Evolutionary conservation across 2,113 vertebrate species (phyloP), one percentile per base, ranked within the genome.

Genomic region (Albula goreensis): DNA sequence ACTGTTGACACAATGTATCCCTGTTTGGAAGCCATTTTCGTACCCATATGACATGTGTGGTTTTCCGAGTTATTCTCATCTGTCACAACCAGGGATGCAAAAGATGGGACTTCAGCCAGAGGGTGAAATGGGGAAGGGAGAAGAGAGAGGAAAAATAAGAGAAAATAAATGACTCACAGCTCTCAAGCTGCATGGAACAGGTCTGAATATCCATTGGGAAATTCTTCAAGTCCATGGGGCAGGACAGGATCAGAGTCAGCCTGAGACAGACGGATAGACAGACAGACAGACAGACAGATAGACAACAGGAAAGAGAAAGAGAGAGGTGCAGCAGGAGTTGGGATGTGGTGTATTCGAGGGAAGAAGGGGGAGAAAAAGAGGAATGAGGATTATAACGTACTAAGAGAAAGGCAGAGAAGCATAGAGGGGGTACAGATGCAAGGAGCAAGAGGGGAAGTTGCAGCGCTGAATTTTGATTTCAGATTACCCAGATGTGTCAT

Each of bases 191-290:
- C 97, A 98, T 99, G 5, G 96, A 97, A 91, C 97, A 99, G 0
- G 97, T 99, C 94, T 99, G 97, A 93, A 97, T 97, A 90, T 99
- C 98, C 97, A 98, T 98, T 85, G 97, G 98, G 93, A 99, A 99
- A 93, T 99, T 98, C 95, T 98, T 98, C 93, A 99, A 96, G 91
- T 99, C 97, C 97, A 98, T 99, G 82, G 97, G 97, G 91, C 98
- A 99, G 91, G 97, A 98, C 83, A 99, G 94, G 94, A 95, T 96
- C 86, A 98, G 95, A 1, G 97, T 98, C 90, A 99, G 93, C 95
- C 97, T 98, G 92, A 89, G 90, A 88, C 53, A 89, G 87, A 90
- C 83, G 92, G 88, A 92, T 91, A 88, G 86, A 51, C 60, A 53
- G 78, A 31, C 85, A 90, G 51, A 88, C 53, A 89, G 87, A 90